Percentiles rank a stretch among this genome's conserved stretches.
These are phyloP conservation scores for Ctenodactylus gundi DNA, from an alignment of 2,113 vertebrate species.

Conservation along the genomic window DNA sequence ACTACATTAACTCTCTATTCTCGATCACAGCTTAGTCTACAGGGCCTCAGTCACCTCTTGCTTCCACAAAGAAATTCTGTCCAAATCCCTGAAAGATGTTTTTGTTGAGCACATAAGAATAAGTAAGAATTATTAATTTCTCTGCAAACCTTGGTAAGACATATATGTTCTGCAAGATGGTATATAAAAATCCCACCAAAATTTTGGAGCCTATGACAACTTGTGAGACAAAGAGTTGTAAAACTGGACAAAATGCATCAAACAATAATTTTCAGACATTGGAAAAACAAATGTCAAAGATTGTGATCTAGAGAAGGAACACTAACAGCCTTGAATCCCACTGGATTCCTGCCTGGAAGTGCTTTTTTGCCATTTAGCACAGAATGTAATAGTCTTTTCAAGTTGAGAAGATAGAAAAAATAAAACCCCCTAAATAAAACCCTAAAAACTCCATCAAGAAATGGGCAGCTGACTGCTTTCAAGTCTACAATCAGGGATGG, in stretches of 20 bases:
- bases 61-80: background rate
- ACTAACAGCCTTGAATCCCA: background rate
- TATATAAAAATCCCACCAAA: background rate
- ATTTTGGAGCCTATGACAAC: background rate
- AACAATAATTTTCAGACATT: background rate
- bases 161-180: background rate
- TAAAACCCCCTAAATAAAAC: too few relatives aligned
- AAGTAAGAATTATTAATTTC: background rate
- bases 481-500: background rate
- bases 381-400: background rate
- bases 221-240: background rate
- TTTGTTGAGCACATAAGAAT: background rate
- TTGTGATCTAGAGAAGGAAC: background rate
- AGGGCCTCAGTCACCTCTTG: background rate
- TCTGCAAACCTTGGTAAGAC: background rate
- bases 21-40: background rate
- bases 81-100: background rate
- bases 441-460: too few relatives aligned
- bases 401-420: background rate
- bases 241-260: background rate
- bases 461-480: too few relatives aligned
- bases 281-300: background rate
- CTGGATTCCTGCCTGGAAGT: background rate
- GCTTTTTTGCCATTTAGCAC: background rate
- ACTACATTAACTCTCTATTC: background rate